Evolutionary conservation across 2,797 vertebrate species (phyloP), one percentile per base, ranked within the genome.

Genomic region (Nyctalus aviator): DNA sequence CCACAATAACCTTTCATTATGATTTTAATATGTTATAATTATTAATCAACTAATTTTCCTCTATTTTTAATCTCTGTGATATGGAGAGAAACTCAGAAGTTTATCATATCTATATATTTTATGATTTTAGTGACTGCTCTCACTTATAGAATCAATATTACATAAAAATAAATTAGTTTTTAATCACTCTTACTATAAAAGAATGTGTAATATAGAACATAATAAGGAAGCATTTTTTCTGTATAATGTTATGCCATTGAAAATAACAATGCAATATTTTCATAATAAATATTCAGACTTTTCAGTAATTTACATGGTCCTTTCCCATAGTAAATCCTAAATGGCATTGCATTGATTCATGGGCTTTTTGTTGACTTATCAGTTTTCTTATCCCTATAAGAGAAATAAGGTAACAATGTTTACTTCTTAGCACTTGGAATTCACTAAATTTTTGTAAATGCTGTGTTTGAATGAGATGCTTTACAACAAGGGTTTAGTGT

Each of bases 381-480:
- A 66, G 55, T 84, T 94, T 91, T 94, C 55, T 57, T 73, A 93
- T 68, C 20, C 21, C 72, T 85, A 48, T 94, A 79, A 44, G 46
- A 89, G 12, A 9, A 95, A 71, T 76, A 78, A 94, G 46, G 18
- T 17, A 89, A 73, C 25, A 37, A 90, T 64, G 27, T 8, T 55
- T 88, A 94, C 95, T 87, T 95, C 73, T n/a, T 50, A 23, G 72
- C 41, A 73, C 41, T 83, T 90, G 15, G 9, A 86, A 76, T 73
- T 92, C n/a, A 77, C 46, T 46, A 78, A 68, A 69, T 23, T 27
- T 41, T 84, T 84, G 59, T 4, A 77, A 87, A 44, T 84, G 17
- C 11, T 84, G 21, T 75, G 37, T 93, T 97, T 97, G 93, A 96
- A 86, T 96, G 95, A 96, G 96, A 92, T 95, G 93, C 90, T 97